Evolutionary conservation across 2,888 invertebrate genomes (phyloP), one percentile per base, ranked within the genome.

Genomic region (Microctonus brassicae): DNA sequence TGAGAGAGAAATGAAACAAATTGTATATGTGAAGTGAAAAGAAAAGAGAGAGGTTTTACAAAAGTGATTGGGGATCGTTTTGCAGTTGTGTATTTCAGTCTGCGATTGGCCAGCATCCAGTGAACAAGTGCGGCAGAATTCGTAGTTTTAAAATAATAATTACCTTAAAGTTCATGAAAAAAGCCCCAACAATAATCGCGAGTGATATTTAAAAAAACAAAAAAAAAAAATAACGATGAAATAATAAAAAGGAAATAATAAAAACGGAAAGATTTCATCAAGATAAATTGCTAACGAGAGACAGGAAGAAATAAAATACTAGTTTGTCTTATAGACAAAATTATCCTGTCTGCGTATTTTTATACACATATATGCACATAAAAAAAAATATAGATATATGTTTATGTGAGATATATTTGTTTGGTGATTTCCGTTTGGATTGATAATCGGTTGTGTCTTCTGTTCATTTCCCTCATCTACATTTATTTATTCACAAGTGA

Each of bases 71-170:
- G 61, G 62, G 61, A 65, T 60, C 66, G 22, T 47, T 66, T 47
- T 34, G 36, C 34, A 57, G 33, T 58, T 36, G 39, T 13, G 57
- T 52, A 52, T 61, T 36, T 71, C 53, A 71, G 71, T 71, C 17
- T 29, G 61, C 66, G 66, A 71, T 71, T 71, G 71, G 61, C 66
- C 71, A 71, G 71, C 71, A 71, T 71, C 71, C 71, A 71, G 71
- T 60, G 17, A 22, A 65, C 65, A 65, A 70, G 64, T 60, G 70
- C 60, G 70, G 70, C 65, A 70, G 69, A 70, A 70, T 70, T 71
- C 52, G 65, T 65, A 24, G 36, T 34, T 20, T 33, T 33, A n/a
- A 7, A 26, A n/a, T 5, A 7, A 33, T 22, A 39, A 0, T 17
- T 57, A 29, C 24, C 39, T 22, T 29, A 17, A 13, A 7, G 55